Percentiles rank a stretch among this genome's conserved stretches.
These are phyloP conservation scores for Acrobasis suavella DNA, from an alignment of 2,888 invertebrate species.

Conservation along the genomic window DNA sequence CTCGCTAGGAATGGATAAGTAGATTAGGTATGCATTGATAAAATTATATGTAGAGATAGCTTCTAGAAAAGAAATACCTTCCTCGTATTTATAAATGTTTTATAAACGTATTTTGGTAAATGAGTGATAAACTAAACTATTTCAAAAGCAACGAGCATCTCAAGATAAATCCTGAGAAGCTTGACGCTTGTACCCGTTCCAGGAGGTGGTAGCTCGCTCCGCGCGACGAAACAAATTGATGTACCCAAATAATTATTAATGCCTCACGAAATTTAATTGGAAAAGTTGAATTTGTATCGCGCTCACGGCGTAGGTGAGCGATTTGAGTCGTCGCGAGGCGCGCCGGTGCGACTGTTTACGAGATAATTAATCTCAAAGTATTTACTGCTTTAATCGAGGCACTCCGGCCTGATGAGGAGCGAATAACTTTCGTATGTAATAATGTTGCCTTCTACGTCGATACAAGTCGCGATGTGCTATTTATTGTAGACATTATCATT, in stretches of 20 bases:
- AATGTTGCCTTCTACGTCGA: constrained; percentile 61
- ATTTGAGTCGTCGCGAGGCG: constrained; percentile 68
- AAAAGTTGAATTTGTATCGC: constrained; percentile 83
- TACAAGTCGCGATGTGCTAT: constrained; percentile 33
- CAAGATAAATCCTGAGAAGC: constrained; percentile 38
- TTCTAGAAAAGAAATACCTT: no score
- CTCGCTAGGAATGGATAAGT: no score
- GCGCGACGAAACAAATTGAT: constrained; percentile 82
- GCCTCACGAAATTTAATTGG: constrained; percentile 84
- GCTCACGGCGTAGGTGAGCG: constrained; percentile 81
- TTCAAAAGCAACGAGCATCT: constrained; percentile 33
- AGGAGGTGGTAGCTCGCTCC: constrained; percentile 59
- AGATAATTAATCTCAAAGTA: constrained; percentile 83
- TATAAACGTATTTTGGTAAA: no score
- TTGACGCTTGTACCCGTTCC: constrained; percentile 37
- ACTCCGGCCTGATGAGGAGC: constrained; percentile 71
- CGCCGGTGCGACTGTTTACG: constrained; percentile 78
- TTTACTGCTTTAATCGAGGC: constrained; percentile 82
- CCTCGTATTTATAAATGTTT: no score
- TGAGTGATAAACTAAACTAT: background rate
- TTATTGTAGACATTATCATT: constrained; percentile 3
- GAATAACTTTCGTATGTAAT: constrained; percentile 80
- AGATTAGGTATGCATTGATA: no score
- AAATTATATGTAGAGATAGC: no score
- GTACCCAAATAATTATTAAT: constrained; percentile 84